Evolutionary conservation across 92 coral and sea anemone species (phyloP), one percentile per base, ranked within the genome.

Genomic region (Diadumene lineata): DNA sequence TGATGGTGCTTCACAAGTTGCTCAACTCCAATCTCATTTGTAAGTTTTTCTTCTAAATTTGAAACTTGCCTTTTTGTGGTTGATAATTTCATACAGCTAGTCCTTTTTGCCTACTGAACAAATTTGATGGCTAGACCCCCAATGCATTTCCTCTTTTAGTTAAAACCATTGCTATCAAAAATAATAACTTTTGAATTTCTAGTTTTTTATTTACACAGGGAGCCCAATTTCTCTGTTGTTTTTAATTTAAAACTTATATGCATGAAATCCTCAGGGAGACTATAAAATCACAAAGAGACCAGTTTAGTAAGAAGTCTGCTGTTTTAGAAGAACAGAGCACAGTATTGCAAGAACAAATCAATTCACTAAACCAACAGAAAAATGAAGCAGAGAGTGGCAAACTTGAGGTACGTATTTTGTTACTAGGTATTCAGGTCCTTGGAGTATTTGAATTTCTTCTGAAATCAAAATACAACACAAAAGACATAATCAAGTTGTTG

Each of bases 11-110:
- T 69, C 69, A 43, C 78, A 64, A 60, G 28, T 85, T 24, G 3
- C 84, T 24, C 68, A 84, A 48, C 71, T 91, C 53, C 79, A 66
- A 38, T 65, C 31, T 31, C 78, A 84, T 70, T 53, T 85, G 97
- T 91, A 77, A 58, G 96, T 76, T 19, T 10, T 74, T 31, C 53
- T 51, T 58, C 55, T 46, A 22, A 16, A 38, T n/a, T n/a, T n/a
- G n/a, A n/a, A n/a, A n/a, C n/a, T n/a, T n/a, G n/a, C n/a, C n/a
- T n/a, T n/a, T n/a, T n/a, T n/a, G n/a, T n/a, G n/a, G n/a, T n/a
- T n/a, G n/a, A n/a, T n/a, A n/a, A n/a, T n/a, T n/a, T n/a, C n/a
- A n/a, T n/a, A n/a, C n/a, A n/a, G n/a, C n/a, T n/a, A n/a, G n/a
- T n/a, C n/a, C n/a, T n/a, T n/a, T n/a, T n/a, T n/a, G n/a, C n/a